Conservation (phyloP, 2,113 vertebrate species). For the Sander vitreus region DNA sequence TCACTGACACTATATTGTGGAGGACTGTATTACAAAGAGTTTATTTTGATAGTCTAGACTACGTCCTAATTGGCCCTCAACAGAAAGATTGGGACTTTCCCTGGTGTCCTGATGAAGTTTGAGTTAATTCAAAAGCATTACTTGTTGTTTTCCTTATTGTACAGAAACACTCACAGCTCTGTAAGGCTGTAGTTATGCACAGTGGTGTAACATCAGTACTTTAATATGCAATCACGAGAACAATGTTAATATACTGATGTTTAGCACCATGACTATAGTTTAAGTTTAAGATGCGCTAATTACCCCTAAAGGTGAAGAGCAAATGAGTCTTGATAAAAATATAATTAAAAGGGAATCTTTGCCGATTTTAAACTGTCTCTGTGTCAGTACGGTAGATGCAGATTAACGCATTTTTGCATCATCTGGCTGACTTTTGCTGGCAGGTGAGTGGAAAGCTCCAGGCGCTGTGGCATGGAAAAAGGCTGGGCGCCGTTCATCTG, state of each 20-base stretch:
- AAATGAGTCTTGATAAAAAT: neutral
- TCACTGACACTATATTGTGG: slow-evolving; percentile 52
- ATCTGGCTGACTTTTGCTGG: too few species aligned
- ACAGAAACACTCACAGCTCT: neutral
- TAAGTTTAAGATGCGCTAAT: neutral
- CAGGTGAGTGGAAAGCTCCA: too few species aligned
- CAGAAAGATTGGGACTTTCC: slow-evolving; percentile 22
- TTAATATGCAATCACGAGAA: neutral
- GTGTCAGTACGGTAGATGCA: too few species aligned
- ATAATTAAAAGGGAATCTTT: too few species aligned
- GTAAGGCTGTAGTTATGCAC: neutral
- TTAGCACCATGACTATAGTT: neutral
- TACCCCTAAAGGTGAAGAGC: neutral
- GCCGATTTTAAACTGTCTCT: too few species aligned
- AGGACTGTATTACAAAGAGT: slow-evolving; percentile 34
- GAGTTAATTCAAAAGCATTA: slow-evolving; percentile 21
- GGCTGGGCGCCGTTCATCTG: too few species aligned
- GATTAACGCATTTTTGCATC: too few species aligned
- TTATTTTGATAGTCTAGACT: slow-evolving; percentile 34
- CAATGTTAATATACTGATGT: neutral
- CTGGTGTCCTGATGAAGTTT: slow-evolving; percentile 33
- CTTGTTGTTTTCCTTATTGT: neutral
- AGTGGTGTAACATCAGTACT: neutral
- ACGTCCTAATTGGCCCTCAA: slow-evolving; percentile 39
- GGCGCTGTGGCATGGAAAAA: too few species aligned